Base-by-base conservation (phyloP, 2,113 vertebrate species). In the Thomomys bottae region DNA sequence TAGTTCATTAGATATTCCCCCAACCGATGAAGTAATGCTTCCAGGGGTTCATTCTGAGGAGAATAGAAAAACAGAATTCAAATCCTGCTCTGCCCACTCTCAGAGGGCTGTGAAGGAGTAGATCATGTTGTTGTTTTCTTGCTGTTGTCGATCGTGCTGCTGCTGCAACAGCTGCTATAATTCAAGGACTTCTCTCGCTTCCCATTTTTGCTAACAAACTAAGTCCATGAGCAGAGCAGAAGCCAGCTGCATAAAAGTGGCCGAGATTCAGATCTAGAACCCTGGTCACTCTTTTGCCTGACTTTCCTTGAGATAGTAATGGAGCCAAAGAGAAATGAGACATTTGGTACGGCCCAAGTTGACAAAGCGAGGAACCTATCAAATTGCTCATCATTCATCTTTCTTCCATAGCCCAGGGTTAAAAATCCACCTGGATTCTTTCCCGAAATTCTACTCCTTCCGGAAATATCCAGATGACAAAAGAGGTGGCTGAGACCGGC, bases 1-100 rank as follows among this genome's bases (percentile, higher is more conserved):
- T 11, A 78, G 78, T 92, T 78, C 49, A 73, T 87, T 75, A 92
- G 32, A 54, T 59, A 73, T 40, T 85, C 66, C 88, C 88, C 92
- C 87, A 49, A 23, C 6, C 38, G 71, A 59, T 36, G 12, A 72
- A 76, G 64, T 2, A 28, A 61, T 21, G 28, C 36, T 81, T 54
- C 54, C 15, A 6, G 28, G 73, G 28, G 73, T 20, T 75, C 54
- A 12, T 40, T 23, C 61, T 57, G 30, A 61, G 28, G 66, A 49
- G 21, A 70, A 17, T 7, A 5, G 9, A 30, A n/a, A 76, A 72
- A n/a, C 38, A 12, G 2, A 81, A 71, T 17, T 67, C 15, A 45
- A 63, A n/a, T 18, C 32, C 14, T 61, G 49, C 38, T n/a, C 67
- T 0, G 0, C 34, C 26, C 63, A 26, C 23, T 32, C 54, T 23